phyloP scores from a whole-genome alignment of 2,797 vertebrate genomes.

The Oreortyx pictus region DNA sequence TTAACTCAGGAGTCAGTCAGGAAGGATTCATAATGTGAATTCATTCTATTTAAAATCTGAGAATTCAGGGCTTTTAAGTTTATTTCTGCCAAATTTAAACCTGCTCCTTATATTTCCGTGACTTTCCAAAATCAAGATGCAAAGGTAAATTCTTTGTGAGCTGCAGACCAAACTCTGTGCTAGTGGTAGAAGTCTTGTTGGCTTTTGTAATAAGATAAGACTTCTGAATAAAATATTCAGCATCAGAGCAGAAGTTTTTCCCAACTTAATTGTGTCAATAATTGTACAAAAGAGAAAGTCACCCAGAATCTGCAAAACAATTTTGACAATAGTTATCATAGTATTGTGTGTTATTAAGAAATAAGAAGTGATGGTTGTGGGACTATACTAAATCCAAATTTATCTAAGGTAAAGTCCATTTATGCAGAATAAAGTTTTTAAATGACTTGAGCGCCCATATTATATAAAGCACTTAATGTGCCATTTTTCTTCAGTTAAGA shows the following conservation, averaged over 20 bases:
- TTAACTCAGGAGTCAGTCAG: not conserved
- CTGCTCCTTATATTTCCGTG: not conserved
- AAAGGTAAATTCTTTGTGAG: not conserved
- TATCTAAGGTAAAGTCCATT: not conserved
- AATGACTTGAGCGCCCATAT: not conserved
- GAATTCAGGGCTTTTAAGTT: not conserved
- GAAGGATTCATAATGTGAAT: not conserved
- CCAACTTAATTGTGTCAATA: not conserved
- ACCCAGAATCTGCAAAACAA: not conserved
- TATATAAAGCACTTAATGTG: not conserved
- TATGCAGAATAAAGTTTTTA: not conserved
- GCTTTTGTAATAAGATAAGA: not conserved
- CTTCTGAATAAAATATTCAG: not conserved
- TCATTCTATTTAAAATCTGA: not conserved
- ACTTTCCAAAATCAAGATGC: not conserved
- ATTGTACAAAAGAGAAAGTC: not conserved
- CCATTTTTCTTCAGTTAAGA: not conserved
- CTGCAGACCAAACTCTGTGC: not conserved
- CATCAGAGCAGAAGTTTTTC: not conserved
- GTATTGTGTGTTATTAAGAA: not conserved
- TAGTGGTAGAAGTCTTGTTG: not conserved
- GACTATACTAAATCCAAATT: not conserved
- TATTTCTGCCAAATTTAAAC: not conserved
- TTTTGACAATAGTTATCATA: not conserved
- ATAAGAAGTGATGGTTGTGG: not conserved